A percentile compares a stretch with the other conserved stretches of the same genome.
Conservation (phyloP, 2,797 vertebrate genomes). For the Lates japonicus region DNA sequence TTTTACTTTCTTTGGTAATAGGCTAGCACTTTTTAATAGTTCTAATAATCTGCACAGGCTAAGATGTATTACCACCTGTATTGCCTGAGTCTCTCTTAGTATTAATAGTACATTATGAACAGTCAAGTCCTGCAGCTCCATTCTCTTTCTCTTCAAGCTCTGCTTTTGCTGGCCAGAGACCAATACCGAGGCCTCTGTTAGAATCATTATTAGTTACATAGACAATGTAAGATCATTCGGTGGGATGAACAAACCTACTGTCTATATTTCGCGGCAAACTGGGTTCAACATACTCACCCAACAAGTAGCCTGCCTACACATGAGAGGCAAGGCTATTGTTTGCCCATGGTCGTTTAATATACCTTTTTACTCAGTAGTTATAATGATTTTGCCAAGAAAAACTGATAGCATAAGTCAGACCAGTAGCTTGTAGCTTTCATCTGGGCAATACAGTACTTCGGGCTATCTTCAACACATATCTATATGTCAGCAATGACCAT, state of each 20-base stretch:
- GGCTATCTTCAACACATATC: not conserved
- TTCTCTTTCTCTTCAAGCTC: slow-evolving; percentile 85
- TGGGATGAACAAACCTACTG: not conserved
- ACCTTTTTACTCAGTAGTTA: not conserved
- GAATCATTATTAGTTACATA: not conserved
- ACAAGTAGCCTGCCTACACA: not conserved
- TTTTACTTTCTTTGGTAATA: no score
- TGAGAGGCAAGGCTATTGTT: not conserved
- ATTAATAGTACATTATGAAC: slow-evolving; percentile 72
- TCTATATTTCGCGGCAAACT: not conserved
- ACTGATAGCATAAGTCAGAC: not conserved
- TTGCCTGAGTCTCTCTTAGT: slow-evolving; percentile 83
- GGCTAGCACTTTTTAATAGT: no score
- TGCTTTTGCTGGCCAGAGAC: slow-evolving; percentile 75
- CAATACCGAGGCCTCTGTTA: slow-evolving; percentile 1
- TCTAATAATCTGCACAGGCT: not conserved
- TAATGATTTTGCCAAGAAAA: not conserved
- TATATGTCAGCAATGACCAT: not conserved
- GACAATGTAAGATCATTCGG: not conserved
- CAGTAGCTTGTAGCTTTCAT: not conserved
- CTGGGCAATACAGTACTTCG: not conserved
- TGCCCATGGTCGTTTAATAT: not conserved
- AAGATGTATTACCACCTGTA: slow-evolving; percentile 57
- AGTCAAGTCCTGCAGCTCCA: slow-evolving; percentile 75
- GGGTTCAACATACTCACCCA: not conserved